Percentiles rank a stretch among this genome's conserved stretches.
Evolutionary conservation across 2,888 invertebrate species (phyloP).

Genomic region (Subacronicta megacephala): DNA sequence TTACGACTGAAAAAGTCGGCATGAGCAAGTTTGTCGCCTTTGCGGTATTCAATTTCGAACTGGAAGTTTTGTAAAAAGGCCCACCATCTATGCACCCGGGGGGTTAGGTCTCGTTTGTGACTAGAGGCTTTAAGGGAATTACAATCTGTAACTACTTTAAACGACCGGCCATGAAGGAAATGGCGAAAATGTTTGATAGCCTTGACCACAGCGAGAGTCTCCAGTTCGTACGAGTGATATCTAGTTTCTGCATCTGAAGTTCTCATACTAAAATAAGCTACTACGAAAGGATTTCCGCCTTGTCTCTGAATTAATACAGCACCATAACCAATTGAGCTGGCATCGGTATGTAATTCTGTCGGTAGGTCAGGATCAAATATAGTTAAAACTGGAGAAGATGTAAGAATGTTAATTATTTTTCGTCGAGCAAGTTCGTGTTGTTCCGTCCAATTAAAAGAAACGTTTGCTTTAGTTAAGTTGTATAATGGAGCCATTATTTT

Average conservation of each 20-base stretch:
- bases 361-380: neutral
- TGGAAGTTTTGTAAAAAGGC: no score
- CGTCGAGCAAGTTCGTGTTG: neutral
- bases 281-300: neutral
- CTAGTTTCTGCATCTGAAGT: no score
- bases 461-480: neutral
- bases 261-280: no score
- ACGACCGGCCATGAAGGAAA: neutral
- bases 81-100: conserved; percentile 5
- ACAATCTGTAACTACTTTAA: neutral
- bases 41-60: no score
- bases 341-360: neutral
- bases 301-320: neutral
- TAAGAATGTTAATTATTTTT: neutral
- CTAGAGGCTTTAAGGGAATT: neutral
- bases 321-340: neutral
- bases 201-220: no score
- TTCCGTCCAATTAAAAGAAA: neutral
- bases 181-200: no score
- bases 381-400: neutral
- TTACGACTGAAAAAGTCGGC: neutral
- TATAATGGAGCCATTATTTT: no score
- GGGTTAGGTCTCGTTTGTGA: neutral
- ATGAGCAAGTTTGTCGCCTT: no score
- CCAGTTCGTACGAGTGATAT: no score